Evolutionary conservation across 1,140 invertebrate genomes (phyloP), one percentile per base, ranked within the genome.

Genomic region (Teleopsis dalmanni): DNA sequence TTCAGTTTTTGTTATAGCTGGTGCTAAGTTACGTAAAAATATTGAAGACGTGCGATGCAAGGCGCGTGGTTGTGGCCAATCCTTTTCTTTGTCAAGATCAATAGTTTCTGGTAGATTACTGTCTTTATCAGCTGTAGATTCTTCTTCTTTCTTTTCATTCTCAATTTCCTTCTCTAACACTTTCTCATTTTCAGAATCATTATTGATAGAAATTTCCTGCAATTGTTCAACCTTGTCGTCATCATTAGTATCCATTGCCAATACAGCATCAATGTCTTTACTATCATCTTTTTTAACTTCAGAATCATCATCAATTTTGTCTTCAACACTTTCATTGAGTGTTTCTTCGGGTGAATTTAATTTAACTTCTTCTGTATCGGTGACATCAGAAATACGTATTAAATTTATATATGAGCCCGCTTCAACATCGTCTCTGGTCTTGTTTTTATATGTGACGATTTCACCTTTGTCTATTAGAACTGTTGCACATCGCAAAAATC

Each of bases 41-140:
- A 99, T 97, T 1, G 95, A 98, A 16, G 88, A 89, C 3, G 96
- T 99, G 70, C 92, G 91, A 66, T 99, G 95, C 18, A 88, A 71
- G 19, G 82, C 82, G 48, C 82, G 76, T 0, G 79, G 78, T 63
- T 86, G 82, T 26, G 78, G 76, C n/a, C n/a, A n/a, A 49, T 73
- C 78, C 56, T 75, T 79, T 5, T 76, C 72, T 22, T 73, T 72
- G 37, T 76, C 67, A 18, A 69, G 56, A 23, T 57, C 56, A 50
- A 68, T 72, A 56, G 65, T 63, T 25, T 65, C 65, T 1, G 60
- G 52, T 45, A 51, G 37, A n/a, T 47, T 40, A 11, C n/a, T n/a
- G n/a, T 55, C 42, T 14, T 36, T 25, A 23, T 57, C 31, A 31
- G 52, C 42, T 22, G 13, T 18, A n/a, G n/a, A n/a, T n/a, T n/a